phyloP scores from a whole-genome alignment of 2,797 vertebrate genomes.

The Parauchenoglanis ngamensis region DNA sequence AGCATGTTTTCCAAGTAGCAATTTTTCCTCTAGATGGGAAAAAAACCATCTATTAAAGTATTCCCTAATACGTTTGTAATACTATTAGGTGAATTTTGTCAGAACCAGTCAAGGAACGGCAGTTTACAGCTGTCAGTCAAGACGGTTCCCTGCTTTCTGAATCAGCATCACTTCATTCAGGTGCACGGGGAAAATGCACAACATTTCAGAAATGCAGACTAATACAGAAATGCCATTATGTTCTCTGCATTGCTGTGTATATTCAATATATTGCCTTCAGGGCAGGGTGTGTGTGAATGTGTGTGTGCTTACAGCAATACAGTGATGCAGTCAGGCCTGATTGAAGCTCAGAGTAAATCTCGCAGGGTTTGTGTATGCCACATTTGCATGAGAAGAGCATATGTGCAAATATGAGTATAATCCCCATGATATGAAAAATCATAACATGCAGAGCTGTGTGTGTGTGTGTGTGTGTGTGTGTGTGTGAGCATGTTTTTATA shows the following conservation, averaged over 20 bases:
- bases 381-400: conserved; percentile 45
- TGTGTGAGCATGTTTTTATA: neutral
- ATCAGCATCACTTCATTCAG: neutral
- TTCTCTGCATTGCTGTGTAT: conserved; percentile 1
- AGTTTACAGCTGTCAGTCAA: neutral
- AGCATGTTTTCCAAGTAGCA: neutral
- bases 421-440: conserved; percentile 52
- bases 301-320: conserved; percentile 13
- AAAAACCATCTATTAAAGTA: neutral
- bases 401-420: conserved; percentile 39
- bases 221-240: conserved; percentile 7
- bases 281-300: neutral
- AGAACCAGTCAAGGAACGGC: neutral
- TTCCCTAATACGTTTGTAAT: neutral
- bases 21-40: neutral
- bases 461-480: neutral
- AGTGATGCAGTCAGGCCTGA: conserved; percentile 18
- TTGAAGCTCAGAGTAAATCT: conserved; percentile 42
- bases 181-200: neutral
- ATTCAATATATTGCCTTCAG: conserved; percentile 3
- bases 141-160: neutral
- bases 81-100: neutral
- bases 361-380: conserved; percentile 21
- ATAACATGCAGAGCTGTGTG: conserved; percentile 16
- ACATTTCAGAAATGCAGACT: neutral